Evolutionary conservation across 2,113 vertebrate species (phyloP).

Genomic region (Calonectris borealis): DNA sequence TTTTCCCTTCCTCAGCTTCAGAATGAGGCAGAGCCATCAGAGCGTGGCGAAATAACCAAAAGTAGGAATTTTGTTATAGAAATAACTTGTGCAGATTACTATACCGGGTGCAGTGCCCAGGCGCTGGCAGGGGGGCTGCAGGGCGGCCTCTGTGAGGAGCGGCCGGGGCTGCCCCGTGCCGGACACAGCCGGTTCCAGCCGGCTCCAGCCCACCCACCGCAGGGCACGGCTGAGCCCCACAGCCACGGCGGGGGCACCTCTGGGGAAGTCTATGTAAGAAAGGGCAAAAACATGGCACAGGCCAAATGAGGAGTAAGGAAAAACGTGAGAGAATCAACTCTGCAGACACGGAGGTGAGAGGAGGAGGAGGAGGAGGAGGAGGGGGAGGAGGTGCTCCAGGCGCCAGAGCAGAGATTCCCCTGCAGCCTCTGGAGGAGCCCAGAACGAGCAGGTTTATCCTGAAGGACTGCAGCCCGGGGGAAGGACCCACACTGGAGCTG

Average conservation of each 20-base stretch:
- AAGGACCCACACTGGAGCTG: background rate
- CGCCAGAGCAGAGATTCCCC: background rate
- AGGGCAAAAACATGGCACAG: background rate
- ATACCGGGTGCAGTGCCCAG: fast-evolving
- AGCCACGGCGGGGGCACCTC: fast-evolving
- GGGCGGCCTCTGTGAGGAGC: background rate
- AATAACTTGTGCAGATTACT: background rate
- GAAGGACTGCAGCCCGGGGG: background rate
- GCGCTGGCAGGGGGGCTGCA: fast-evolving
- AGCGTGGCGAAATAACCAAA: background rate
- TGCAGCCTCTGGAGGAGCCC: background rate
- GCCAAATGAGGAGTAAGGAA: background rate
- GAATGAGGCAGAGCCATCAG: background rate
- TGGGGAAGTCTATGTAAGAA: fast-evolving
- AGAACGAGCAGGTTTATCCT: background rate
- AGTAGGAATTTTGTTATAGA: background rate
- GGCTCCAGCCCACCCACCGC: fast-evolving
- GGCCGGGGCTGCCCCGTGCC: fast-evolving
- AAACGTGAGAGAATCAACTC: background rate
- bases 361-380: background rate
- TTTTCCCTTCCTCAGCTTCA: background rate
- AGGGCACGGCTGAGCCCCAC: background rate
- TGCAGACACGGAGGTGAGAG: background rate
- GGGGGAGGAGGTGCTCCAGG: background rate
- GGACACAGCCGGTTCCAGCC: background rate